Percentiles rank a stretch among this genome's conserved stretches.
Conservation (phyloP, 92 coral and sea anemone species). For the Heteractis magnifica region DNA sequence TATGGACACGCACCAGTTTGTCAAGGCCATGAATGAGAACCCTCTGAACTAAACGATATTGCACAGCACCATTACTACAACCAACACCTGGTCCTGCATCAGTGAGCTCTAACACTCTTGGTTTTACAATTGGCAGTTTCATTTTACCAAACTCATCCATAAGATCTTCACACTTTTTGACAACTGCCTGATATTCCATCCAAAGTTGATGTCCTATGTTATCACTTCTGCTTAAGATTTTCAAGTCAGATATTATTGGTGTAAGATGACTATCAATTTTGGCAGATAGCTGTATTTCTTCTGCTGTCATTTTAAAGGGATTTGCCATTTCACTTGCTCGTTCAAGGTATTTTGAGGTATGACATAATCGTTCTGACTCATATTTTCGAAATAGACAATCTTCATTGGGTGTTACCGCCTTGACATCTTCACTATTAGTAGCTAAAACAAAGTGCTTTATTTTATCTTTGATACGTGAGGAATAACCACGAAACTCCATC, state of each 20-base stretch:
- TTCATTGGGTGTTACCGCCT: conserved; percentile 12
- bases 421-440: conserved; percentile 41
- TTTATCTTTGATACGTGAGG: conserved; percentile 44
- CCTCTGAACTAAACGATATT: conserved; percentile 44
- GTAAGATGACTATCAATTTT: too few relatives aligned
- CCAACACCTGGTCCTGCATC: conserved; percentile 75
- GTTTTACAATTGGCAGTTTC: conserved; percentile 26
- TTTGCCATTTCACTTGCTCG: conserved; percentile 28
- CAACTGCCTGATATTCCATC: conserved; percentile 33
- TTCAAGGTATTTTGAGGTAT: conserved; percentile 49
- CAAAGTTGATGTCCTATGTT: conserved; percentile 38
- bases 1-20: conserved; percentile 44
- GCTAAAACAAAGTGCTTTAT: conserved; percentile 44
- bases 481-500: conserved; percentile 34
- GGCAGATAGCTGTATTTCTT: too few relatives aligned
- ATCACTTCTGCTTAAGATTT: not conserved
- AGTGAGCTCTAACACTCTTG: conserved; percentile 62
- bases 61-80: conserved; percentile 45
- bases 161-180: conserved; percentile 27
- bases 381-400: conserved; percentile 37
- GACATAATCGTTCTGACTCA: conserved; percentile 29
- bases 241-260: too few relatives aligned
- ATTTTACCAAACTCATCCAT: conserved; percentile 28
- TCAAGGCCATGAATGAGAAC: conserved; percentile 38
- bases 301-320: too few relatives aligned